Percentiles rank a stretch among this genome's conserved stretches.
Evolutionary conservation across 23 tunicate species (phyloP).

Genomic region (Botrylloides violaceus): DNA sequence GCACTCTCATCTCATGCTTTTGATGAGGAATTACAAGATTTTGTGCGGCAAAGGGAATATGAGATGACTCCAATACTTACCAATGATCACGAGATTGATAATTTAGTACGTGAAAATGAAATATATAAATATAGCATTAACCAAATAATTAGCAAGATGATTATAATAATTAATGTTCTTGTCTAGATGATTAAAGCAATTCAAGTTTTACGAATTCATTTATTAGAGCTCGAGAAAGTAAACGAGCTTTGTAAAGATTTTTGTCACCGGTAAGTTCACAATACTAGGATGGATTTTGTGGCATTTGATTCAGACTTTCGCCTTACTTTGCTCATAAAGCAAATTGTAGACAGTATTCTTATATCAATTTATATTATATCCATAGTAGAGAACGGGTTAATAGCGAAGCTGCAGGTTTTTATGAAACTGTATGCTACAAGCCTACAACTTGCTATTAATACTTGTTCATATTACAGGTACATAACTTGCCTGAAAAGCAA

Average conservation of each 20-base stretch:
- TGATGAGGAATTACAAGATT: conserved; percentile 91
- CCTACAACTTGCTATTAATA: too few species aligned
- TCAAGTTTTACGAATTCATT: conserved; percentile 90
- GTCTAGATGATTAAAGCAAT: conserved; percentile 89
- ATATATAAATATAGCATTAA: too few species aligned
- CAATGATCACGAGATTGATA: conserved; percentile 90
- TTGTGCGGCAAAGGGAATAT: conserved; percentile 56
- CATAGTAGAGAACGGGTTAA: too few species aligned
- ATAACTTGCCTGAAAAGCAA: conserved; percentile 96
- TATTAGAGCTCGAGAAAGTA: conserved; percentile 87
- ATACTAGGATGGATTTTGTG: neutral
- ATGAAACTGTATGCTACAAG: too few species aligned
- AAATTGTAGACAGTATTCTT: too few species aligned
- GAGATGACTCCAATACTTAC: conserved; percentile 56
- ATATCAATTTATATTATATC: too few species aligned
- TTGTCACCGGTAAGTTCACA: conserved; percentile 64
- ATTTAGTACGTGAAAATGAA: conserved; percentile 62
- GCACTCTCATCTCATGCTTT: conserved; percentile 56
- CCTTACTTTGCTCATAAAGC: too few species aligned
- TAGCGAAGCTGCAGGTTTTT: too few species aligned
- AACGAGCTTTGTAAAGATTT: conserved; percentile 96
- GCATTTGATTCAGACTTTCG: too few species aligned
- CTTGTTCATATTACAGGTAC: conserved; percentile 52
- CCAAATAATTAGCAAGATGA: too few species aligned
- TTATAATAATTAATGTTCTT: neutral